A percentile compares a stretch with the other conserved stretches of the same genome.
These are phyloP conservation scores for Lithobates sylvaticus DNA, from an alignment of 2,797 vertebrate species.

Conservation along the genomic window DNA sequence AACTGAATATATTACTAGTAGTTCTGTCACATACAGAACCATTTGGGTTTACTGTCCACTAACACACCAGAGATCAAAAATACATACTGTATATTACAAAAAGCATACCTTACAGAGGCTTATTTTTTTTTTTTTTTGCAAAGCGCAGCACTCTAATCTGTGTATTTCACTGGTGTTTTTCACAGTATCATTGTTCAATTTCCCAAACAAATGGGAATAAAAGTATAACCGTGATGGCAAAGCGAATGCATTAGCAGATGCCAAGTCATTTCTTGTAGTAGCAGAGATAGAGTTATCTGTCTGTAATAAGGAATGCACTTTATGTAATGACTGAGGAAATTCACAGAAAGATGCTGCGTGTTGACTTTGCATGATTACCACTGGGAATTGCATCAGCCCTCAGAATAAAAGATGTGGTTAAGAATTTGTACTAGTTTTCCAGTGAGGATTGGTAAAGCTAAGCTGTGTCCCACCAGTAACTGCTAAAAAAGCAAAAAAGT, in stretches of 20 bases:
- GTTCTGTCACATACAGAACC: background rate
- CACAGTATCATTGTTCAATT: constrained; percentile 7
- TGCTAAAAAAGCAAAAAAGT: background rate
- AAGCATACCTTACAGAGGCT: background rate
- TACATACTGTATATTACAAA: background rate
- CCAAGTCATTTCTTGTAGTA: background rate
- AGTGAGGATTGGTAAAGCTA: background rate
- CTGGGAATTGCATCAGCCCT: constrained; percentile 11
- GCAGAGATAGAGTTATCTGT: constrained; percentile 2
- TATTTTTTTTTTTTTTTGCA: no score
- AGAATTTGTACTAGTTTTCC: constrained; percentile 37
- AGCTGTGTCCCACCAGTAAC: background rate
- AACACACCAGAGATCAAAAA: background rate
- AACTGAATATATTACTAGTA: background rate
- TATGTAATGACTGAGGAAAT: constrained; percentile 1
- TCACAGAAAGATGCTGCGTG: constrained; percentile 16
- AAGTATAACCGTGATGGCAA: background rate
- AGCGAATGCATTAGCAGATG: constrained; percentile 20
- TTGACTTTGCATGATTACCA: constrained; percentile 30
- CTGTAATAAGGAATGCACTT: constrained; percentile 8
- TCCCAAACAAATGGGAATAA: background rate
- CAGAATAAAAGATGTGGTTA: constrained; percentile 3
- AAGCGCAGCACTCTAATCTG: background rate
- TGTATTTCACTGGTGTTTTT: background rate
- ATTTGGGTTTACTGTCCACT: background rate